phyloP scores from a whole-genome alignment of 2,888 invertebrate species.

The Acrobasis consociella region DNA sequence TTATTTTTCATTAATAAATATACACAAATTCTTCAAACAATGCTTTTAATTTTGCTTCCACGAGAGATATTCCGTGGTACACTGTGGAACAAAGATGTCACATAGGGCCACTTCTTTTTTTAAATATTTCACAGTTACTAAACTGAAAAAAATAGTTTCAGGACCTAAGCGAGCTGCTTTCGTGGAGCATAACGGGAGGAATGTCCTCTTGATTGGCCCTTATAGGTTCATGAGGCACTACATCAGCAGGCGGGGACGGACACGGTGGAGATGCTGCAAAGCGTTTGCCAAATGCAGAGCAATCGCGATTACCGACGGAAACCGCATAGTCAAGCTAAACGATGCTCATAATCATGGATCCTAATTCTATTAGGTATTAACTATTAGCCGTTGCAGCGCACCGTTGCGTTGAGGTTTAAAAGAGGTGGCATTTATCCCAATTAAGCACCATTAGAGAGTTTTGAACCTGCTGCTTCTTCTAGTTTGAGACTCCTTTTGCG shows the following conservation, averaged over 20 bases:
- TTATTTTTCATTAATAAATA: too few relatives aligned
- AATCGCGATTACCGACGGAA: constrained; percentile 61
- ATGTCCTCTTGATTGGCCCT: constrained; percentile 56
- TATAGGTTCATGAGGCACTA: constrained; percentile 66
- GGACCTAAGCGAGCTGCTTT: constrained; percentile 36
- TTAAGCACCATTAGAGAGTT: too few relatives aligned
- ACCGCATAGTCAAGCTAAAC: constrained; percentile 60
- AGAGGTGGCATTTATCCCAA: too few relatives aligned
- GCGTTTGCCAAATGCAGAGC: constrained; percentile 64
- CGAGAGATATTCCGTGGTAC: too few relatives aligned
- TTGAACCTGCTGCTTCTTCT: too few relatives aligned
- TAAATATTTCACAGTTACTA: not conserved
- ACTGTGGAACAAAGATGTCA: too few relatives aligned
- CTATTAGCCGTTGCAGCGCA: not conserved
- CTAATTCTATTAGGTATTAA: not conserved
- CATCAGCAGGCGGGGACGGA: constrained; percentile 55
- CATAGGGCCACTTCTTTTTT: not conserved
- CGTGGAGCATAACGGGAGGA: constrained; percentile 47
- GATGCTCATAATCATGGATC: constrained; percentile 59
- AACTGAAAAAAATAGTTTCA: constrained; percentile 7
- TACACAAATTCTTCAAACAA: too few relatives aligned
- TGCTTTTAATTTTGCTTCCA: too few relatives aligned
- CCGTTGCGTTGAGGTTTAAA: too few relatives aligned
- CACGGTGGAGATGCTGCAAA: constrained; percentile 67
- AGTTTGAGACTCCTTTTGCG: too few relatives aligned